phyloP scores from a whole-genome alignment of 1,140 invertebrate species.

The Drosophila neocordata region DNA sequence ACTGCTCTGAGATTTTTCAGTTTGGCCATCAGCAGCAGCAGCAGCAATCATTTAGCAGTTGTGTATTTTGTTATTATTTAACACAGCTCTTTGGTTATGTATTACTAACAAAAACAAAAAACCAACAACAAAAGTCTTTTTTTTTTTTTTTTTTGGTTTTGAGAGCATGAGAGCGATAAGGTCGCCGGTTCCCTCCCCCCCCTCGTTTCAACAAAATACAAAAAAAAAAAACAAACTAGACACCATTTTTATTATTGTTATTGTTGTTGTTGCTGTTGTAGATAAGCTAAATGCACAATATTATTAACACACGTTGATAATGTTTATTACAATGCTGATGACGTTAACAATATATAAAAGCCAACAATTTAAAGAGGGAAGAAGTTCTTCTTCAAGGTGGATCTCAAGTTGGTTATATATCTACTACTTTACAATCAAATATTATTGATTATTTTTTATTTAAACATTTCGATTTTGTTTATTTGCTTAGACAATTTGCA shows the following conservation, averaged over 20 bases:
- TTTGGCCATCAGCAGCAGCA: slow-evolving; percentile 40
- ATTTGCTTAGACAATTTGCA: slow-evolving; percentile 44
- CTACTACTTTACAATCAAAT: slow-evolving; percentile 51
- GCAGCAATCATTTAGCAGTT: slow-evolving; percentile 63
- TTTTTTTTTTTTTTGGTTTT: slow-evolving; percentile 8
- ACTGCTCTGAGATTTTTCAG: slow-evolving; percentile 65
- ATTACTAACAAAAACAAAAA: slow-evolving; percentile 54
- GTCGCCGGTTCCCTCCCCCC: slow-evolving; percentile 19
- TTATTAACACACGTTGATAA: slow-evolving; percentile 60
- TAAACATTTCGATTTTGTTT: slow-evolving; percentile 11
- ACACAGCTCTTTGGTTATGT: slow-evolving; percentile 54
- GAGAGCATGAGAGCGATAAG: slow-evolving; percentile 53
- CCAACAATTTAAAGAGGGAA: background rate
- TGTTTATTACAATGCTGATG: slow-evolving; percentile 35
- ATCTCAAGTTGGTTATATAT: background rate
- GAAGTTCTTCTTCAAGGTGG: background rate
- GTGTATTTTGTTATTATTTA: slow-evolving; percentile 77
- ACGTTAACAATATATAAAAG: slow-evolving; percentile 30
- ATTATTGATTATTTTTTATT: slow-evolving; percentile 38
- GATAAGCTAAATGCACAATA: slow-evolving; percentile 71
- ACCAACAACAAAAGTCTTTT: background rate
- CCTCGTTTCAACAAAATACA: slow-evolving; percentile 69
- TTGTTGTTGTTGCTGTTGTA: slow-evolving; percentile 14
- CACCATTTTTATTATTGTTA: slow-evolving; percentile 26
- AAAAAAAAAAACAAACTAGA: slow-evolving; percentile 50